phyloP scores from a whole-genome alignment of 2,888 invertebrate species.

The Campopleginae sp. region DNA sequence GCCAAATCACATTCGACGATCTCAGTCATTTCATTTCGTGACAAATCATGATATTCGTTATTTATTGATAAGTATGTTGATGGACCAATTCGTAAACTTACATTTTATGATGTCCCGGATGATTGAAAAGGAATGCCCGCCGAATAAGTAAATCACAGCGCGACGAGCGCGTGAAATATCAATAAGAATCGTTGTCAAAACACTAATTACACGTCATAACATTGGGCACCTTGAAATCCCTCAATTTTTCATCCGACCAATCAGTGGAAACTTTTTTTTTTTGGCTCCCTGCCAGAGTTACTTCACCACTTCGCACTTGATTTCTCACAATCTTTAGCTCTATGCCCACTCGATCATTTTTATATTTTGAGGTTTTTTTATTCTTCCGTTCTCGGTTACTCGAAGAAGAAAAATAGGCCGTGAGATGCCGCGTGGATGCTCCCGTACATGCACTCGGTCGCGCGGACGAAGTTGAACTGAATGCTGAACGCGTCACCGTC shows the following conservation, averaged over 20 bases:
- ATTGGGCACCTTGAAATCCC: slow-evolving; percentile 4
- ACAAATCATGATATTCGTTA: neutral
- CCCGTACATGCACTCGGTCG: slow-evolving; percentile 54
- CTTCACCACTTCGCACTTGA: neutral
- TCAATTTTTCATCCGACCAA: neutral
- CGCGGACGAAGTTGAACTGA: slow-evolving; percentile 72
- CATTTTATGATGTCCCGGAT: slow-evolving; percentile 12
- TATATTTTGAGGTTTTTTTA: neutral
- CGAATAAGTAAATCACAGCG: neutral
- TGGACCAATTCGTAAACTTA: neutral
- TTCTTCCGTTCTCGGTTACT: neutral
- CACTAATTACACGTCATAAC: slow-evolving; percentile 29
- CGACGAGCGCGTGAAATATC: slow-evolving; percentile 41
- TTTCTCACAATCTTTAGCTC: neutral
- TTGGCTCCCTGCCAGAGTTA: neutral
- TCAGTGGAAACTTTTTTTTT: neutral
- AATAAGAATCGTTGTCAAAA: slow-evolving; percentile 15
- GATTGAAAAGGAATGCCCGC: neutral
- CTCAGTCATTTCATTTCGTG: neutral
- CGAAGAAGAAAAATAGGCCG: neutral
- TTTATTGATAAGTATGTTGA: neutral
- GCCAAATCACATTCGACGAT: neutral
- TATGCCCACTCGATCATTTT: slow-evolving; percentile 1
- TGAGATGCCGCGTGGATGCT: neutral
- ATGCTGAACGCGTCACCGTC: slow-evolving; percentile 69